These are phyloP conservation scores for Girardinus metallicus DNA, from an alignment of 2,797 vertebrate genomes.

Conservation along the genomic window DNA sequence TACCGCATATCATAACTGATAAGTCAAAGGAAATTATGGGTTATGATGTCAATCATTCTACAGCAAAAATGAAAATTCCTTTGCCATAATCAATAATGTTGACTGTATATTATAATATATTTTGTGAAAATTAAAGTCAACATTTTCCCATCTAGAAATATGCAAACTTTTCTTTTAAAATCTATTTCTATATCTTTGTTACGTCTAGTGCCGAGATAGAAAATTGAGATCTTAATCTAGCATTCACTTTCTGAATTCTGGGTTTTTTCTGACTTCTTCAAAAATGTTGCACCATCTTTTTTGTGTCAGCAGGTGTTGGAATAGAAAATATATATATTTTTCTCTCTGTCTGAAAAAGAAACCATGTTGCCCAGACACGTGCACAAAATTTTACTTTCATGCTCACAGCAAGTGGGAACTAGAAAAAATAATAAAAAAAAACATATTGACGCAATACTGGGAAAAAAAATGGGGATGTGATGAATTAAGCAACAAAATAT, in stretches of 20 bases:
- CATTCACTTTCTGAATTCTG: constrained; percentile 6
- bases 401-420: neutral
- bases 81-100: neutral
- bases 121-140: neutral
- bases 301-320: constrained; percentile 14
- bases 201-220: neutral
- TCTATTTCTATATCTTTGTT: neutral
- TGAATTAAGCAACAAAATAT: neutral
- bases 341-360: constrained; percentile 3
- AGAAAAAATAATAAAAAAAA: neutral
- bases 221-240: constrained; percentile 1
- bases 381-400: constrained; percentile 10
- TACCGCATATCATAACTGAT: neutral
- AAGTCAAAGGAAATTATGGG: neutral
- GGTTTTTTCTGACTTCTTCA: constrained; percentile 12
- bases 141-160: neutral
- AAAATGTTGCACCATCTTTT: constrained; percentile 23
- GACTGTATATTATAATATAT: too few species aligned
- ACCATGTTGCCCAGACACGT: neutral
- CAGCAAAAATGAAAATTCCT: neutral
- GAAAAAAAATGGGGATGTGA: neutral
- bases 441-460: neutral
- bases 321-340: constrained; percentile 15
- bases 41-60: neutral
- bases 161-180: neutral